A percentile compares a stretch with the other conserved stretches of the same genome.
These are phyloP conservation scores for Bombus pyrosoma DNA, from an alignment of 1,140 invertebrate genomes.

Conservation along the genomic window DNA sequence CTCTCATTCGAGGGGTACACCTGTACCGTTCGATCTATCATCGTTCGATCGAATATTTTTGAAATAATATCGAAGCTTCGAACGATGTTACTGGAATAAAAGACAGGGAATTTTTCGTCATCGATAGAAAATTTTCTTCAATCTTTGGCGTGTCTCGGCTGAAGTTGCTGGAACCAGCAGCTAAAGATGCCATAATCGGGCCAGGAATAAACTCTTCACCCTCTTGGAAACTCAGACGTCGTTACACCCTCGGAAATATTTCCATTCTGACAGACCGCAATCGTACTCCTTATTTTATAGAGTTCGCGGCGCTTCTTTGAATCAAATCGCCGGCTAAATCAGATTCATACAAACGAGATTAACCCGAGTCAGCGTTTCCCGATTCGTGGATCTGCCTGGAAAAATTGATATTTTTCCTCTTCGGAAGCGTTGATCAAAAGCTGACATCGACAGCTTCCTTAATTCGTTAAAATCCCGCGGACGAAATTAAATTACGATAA, in stretches of 20 bases:
- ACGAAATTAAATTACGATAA: neutral
- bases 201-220: neutral
- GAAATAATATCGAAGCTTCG: neutral
- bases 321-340: slow-evolving; percentile 17
- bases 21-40: neutral
- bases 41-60: neutral
- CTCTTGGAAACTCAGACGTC: neutral
- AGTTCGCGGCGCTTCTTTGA: neutral
- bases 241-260: slow-evolving; percentile 17
- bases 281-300: neutral
- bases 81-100: no score
- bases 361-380: no score
- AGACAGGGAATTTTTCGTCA: neutral
- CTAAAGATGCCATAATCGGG: neutral
- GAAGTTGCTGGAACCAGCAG: neutral
- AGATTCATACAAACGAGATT: neutral
- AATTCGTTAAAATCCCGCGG: no score
- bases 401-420: neutral
- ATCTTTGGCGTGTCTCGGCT: no score
- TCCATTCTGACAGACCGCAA: neutral
- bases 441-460: no score
- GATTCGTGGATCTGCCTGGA: neutral
- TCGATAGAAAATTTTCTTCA: neutral
- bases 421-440: no score
- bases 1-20: neutral